Base-by-base conservation (phyloP, 2,888 invertebrate genomes). In the Drosophila hamatofila region DNA sequence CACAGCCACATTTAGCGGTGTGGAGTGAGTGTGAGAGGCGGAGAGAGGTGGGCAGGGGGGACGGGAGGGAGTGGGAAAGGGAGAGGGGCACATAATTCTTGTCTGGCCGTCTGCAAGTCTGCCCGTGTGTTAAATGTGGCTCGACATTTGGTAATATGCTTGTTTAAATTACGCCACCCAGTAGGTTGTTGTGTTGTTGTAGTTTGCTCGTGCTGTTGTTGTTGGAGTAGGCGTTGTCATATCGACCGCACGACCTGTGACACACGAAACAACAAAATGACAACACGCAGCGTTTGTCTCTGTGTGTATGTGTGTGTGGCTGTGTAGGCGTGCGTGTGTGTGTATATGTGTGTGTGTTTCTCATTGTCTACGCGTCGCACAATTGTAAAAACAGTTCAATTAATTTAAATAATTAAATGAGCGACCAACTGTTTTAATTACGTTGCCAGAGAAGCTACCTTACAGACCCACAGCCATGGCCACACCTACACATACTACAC, bases 331-430 rank as follows among this genome's bases (percentile, higher is more conserved):
- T 49, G 39, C 57, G 48, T 64, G 44, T 27, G n/a, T n/a, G 23
- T 41, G 25, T 35, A 6, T 21, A 46, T 46, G 30, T 33, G 56
- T 39, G 35, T 39, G 18, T 54, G 39, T 51, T 56, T 48, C 33
- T 23, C 39, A 42, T 51, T 52, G 55, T 54, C 48, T 59, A 48
- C 51, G 60, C 44, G 41, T 58, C 58, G 64, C 58, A 56, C 75
- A 83, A 78, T 83, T 86, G 82, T 82, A 80, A 88, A 88, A 86
- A 86, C 88, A 86, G 75, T 88, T 86, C 83, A 88, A 86, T 88
- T 88, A 83, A 81, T 88, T 88, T 88, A 88, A 86, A 86, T 88
- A 88, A 86, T 86, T 83, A 86, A 83, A 86, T 78, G 83, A 80
- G 82, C 73, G 72, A 60, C 85, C 82, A 85, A 88, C 83, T 78